Evolutionary conservation across 2,113 vertebrate species (phyloP).

Genomic region (Phasianus colchicus): DNA sequence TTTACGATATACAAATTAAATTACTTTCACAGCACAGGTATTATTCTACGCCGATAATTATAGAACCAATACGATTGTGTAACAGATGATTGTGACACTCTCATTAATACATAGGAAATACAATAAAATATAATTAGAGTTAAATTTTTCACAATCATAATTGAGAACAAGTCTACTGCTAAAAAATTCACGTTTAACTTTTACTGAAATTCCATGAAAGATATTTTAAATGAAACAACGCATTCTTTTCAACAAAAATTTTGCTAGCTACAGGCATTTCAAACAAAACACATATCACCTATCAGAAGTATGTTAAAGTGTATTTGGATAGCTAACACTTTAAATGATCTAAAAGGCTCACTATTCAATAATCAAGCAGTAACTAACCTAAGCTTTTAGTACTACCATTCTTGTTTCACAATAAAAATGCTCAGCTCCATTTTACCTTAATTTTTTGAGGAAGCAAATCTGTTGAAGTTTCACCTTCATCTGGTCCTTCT

Average conservation of each 20-base stretch:
- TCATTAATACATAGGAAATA: neutral
- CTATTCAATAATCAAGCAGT: neutral
- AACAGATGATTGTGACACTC: neutral
- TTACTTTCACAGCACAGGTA: neutral
- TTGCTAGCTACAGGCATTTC: neutral
- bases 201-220: neutral
- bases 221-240: neutral
- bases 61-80: neutral
- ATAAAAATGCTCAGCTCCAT: neutral
- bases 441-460: constrained; percentile 92
- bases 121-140: neutral
- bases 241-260: neutral
- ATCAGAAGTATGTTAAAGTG: neutral
- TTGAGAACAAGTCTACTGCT: neutral
- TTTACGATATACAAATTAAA: neutral
- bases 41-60: neutral
- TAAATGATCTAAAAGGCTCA: neutral
- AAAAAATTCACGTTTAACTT: neutral
- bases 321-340: neutral
- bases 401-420: neutral
- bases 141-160: neutral
- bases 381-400: neutral
- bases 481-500: constrained; percentile 85
- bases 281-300: neutral
- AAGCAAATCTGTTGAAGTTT: constrained; percentile 81